Percentiles rank a stretch among this genome's conserved stretches.
These are phyloP conservation scores for Gorsachius goisagi DNA, from an alignment of 2,113 vertebrate genomes.

Conservation along the genomic window DNA sequence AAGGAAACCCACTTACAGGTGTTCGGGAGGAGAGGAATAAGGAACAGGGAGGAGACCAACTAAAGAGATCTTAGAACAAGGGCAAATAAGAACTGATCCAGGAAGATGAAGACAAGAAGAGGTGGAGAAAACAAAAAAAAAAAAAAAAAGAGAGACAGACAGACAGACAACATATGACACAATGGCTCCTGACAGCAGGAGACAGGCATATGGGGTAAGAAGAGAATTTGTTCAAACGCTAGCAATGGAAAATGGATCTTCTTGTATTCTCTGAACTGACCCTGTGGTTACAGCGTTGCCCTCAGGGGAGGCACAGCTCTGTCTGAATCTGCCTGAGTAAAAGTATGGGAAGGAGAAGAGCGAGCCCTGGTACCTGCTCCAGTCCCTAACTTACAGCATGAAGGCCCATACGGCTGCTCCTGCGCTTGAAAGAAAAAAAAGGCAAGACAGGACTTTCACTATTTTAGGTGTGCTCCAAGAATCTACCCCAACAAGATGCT, in stretches of 20 bases:
- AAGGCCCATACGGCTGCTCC: not conserved
- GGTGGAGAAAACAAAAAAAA: no score
- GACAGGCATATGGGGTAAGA: not conserved
- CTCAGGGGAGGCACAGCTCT: not conserved
- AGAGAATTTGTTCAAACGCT: not conserved
- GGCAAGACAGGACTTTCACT: not conserved
- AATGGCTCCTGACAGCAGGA: not conserved
- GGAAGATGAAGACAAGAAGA: not conserved
- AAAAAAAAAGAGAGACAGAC: not conserved
- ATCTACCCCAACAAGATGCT: fast-evolving
- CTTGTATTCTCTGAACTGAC: not conserved
- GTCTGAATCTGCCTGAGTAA: not conserved
- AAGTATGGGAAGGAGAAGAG: not conserved
- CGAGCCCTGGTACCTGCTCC: fast-evolving
- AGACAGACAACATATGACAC: not conserved
- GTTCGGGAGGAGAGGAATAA: not conserved
- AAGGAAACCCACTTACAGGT: not conserved
- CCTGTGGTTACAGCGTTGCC: fast-evolving
- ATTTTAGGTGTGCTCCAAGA: not conserved
- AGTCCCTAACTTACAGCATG: not conserved
- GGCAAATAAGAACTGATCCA: not conserved
- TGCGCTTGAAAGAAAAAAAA: not conserved
- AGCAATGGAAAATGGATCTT: not conserved
- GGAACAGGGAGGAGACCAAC: not conserved
- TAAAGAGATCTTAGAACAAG: not conserved